phyloP scores from a whole-genome alignment of 2,888 invertebrate genomes.

The Anthoptus insignis region DNA sequence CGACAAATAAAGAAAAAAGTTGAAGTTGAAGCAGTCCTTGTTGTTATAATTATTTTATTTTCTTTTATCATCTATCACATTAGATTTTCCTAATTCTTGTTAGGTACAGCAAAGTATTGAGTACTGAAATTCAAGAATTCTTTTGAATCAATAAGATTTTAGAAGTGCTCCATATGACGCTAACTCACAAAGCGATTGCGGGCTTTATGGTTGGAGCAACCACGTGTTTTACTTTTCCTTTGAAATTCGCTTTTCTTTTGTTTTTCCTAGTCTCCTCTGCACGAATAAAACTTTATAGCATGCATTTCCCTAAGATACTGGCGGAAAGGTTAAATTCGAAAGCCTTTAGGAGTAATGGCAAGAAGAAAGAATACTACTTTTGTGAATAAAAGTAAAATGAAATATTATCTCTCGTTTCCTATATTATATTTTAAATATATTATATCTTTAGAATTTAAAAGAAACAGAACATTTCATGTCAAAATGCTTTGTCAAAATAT shows the following conservation, averaged over 20 bases:
- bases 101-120: no score
- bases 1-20: no score
- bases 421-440: no score
- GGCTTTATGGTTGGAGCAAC: conserved; percentile 13
- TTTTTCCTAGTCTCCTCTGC: conserved; percentile 1
- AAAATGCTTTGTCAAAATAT: no score
- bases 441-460: no score
- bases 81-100: no score
- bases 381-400: neutral
- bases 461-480: no score
- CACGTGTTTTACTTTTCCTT: conserved; percentile 24
- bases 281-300: conserved; percentile 24
- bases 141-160: conserved; percentile 3
- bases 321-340: conserved; percentile 20
- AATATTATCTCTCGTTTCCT: no score
- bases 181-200: conserved; percentile 11
- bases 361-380: neutral
- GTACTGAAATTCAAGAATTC: neutral
- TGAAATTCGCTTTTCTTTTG: conserved; percentile 16
- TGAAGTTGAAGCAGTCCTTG: no score
- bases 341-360: neutral
- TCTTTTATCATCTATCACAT: no score
- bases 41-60: no score
- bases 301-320: conserved; percentile 18
- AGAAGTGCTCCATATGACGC: neutral